These are phyloP conservation scores for Istiophorus platypterus DNA, from an alignment of 2,113 vertebrate genomes.

Conservation along the genomic window DNA sequence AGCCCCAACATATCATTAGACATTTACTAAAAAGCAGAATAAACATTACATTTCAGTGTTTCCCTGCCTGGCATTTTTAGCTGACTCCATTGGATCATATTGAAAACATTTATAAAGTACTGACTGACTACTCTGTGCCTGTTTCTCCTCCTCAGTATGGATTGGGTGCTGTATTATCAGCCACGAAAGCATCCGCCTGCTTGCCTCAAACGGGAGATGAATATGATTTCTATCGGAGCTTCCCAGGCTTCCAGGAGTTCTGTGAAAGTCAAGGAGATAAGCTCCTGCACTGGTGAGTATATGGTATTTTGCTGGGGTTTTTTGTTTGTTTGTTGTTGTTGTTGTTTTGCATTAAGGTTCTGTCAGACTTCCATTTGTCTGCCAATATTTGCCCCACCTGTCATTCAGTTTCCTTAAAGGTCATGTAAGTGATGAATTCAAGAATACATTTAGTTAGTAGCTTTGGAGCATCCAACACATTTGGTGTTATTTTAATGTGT, in stretches of 20 bases:
- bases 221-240: slow-evolving; percentile 96
- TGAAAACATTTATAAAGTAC: not conserved
- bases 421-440: not conserved
- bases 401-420: not conserved
- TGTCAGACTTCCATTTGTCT: not conserved
- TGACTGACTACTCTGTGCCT: not conserved
- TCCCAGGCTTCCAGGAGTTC: slow-evolving; percentile 91
- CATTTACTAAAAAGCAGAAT: not conserved
- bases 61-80: not conserved
- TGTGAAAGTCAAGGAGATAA: slow-evolving; percentile 89
- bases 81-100: not conserved
- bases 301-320: not conserved
- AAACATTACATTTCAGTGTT: not conserved
- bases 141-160: slow-evolving; percentile 86
- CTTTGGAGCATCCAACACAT: not conserved
- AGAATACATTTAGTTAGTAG: not conserved
- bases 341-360: not conserved
- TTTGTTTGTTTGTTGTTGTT: too few species aligned
- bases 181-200: slow-evolving; percentile 90
- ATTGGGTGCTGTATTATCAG: slow-evolving; percentile 88
- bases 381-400: not conserved
- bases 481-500: not conserved
- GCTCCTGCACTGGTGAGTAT: slow-evolving; percentile 89
- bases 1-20: not conserved
- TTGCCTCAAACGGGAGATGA: slow-evolving; percentile 94